Conservation (phyloP, 23 tunicate genomes). For the Phallusia fumigata region DNA sequence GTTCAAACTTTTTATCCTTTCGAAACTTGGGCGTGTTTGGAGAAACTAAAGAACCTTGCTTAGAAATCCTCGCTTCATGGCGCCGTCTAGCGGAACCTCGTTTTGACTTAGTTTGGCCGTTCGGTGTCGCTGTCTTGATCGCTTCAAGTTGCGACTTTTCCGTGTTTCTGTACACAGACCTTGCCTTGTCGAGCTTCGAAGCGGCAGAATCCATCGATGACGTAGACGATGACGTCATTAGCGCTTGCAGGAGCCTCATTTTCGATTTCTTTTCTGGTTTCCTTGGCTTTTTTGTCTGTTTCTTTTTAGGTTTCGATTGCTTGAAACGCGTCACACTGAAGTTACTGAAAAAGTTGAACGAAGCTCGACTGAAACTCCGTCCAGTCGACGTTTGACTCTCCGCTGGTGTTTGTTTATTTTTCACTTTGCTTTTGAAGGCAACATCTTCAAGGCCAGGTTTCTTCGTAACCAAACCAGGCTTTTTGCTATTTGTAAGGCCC, state of each 20-base stretch:
- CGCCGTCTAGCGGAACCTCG: background rate
- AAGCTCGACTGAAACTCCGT: background rate
- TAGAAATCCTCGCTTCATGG: background rate
- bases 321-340: background rate
- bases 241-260: background rate
- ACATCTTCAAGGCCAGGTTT: no score
- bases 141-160: background rate
- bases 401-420: no score
- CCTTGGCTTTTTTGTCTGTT: background rate
- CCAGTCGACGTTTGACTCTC: no score
- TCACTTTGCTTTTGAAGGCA: no score
- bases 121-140: background rate
- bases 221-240: constrained; percentile 5
- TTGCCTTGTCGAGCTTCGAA: background rate
- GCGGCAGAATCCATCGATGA: background rate
- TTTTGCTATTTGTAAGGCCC: no score
- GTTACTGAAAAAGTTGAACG: background rate
- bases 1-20: background rate
- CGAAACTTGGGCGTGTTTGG: background rate
- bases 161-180: background rate
- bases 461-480: no score
- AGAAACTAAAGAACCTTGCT: background rate
- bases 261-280: background rate
- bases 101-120: background rate
- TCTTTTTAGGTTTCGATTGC: background rate